These are phyloP conservation scores for Junonia oenone DNA, from an alignment of 2,888 invertebrate species.

Conservation along the genomic window DNA sequence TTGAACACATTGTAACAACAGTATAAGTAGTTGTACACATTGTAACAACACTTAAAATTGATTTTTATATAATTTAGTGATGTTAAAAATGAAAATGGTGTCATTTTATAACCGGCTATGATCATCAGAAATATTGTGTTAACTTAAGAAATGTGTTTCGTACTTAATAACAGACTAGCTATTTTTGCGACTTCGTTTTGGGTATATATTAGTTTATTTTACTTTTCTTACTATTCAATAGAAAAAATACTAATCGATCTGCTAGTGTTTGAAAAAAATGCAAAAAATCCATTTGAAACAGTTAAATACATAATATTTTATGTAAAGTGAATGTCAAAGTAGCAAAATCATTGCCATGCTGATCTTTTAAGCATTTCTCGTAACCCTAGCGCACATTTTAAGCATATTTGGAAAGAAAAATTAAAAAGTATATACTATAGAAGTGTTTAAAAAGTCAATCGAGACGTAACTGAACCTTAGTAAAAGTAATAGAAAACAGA, in stretches of 20 bases:
- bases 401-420: background rate
- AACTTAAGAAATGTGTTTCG: background rate
- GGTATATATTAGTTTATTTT: background rate
- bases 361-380: background rate
- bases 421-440: background rate
- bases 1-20: background rate
- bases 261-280: no score
- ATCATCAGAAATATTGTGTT: background rate
- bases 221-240: background rate
- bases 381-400: background rate
- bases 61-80: no score
- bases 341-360: no score
- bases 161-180: background rate
- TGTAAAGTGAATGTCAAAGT: no score
- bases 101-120: background rate
- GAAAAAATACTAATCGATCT: no score
- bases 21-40: background rate
- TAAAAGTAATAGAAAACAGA: background rate
- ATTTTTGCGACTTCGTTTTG: background rate
- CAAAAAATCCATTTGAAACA: no score
- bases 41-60: background rate
- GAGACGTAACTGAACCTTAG: background rate
- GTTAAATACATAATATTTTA: no score
- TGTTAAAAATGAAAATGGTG: background rate
- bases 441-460: background rate